These are phyloP conservation scores for Drosophila funebris DNA, from an alignment of 1,140 invertebrate genomes.

Conservation along the genomic window DNA sequence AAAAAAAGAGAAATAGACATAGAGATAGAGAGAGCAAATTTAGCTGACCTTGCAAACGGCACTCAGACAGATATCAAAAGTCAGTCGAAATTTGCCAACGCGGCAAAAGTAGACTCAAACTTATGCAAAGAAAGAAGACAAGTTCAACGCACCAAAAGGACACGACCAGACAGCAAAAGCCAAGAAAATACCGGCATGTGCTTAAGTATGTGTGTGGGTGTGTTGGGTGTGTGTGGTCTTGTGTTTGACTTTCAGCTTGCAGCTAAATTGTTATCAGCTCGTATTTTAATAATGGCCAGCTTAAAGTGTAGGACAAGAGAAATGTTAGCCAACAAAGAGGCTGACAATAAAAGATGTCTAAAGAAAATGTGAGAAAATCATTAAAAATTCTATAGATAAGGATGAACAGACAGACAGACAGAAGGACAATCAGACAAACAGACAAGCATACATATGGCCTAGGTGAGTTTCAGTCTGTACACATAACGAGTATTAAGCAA, in stretches of 20 bases:
- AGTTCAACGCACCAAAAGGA: slow-evolving; percentile 74
- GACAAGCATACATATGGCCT: slow-evolving; percentile 26
- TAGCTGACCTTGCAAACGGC: slow-evolving; percentile 59
- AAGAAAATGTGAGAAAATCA: slow-evolving; percentile 67
- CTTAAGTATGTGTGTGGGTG: slow-evolving; percentile 20
- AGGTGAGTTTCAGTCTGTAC: slow-evolving; percentile 44
- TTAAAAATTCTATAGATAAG: slow-evolving; percentile 70
- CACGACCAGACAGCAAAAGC: slow-evolving; percentile 64
- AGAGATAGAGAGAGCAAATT: slow-evolving; percentile 13
- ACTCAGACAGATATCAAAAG: slow-evolving; percentile 47
- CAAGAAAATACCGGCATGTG: slow-evolving; percentile 44
- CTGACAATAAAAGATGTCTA: slow-evolving; percentile 52
- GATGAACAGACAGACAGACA: slow-evolving; percentile 7
- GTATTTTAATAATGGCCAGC: slow-evolving; percentile 79
- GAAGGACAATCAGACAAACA: slow-evolving; percentile 8
- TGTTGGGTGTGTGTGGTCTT: slow-evolving; percentile 45
- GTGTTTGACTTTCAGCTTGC: slow-evolving; percentile 74
- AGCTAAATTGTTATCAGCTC: slow-evolving; percentile 76
- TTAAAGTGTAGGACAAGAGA: slow-evolving; percentile 80
- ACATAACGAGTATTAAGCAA: slow-evolving; percentile 64
- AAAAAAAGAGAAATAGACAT: slow-evolving; percentile 25
- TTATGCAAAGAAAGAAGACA: slow-evolving; percentile 52
- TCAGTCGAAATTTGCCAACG: slow-evolving; percentile 55
- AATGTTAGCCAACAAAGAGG: slow-evolving; percentile 76
- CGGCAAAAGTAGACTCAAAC: slow-evolving; percentile 41